Conservation (phyloP, 2,113 vertebrate species). For the Phoxinus phoxinus region DNA sequence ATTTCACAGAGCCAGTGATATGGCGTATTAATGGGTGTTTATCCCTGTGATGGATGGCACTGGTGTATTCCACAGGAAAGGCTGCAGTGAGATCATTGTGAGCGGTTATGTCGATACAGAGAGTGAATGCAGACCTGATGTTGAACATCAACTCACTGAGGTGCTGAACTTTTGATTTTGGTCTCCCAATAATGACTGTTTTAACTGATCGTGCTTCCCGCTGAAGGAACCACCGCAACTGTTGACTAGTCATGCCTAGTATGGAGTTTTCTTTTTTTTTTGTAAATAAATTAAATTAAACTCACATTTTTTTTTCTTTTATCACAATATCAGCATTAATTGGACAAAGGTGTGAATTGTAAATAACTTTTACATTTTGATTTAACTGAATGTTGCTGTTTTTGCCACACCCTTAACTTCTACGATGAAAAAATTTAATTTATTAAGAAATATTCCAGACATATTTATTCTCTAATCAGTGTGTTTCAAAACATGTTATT, state of each 20-base stretch:
- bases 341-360: neutral
- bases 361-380: neutral
- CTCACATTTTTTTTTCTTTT: neutral
- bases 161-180: conserved; percentile 3
- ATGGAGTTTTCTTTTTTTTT: neutral
- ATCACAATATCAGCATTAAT: neutral
- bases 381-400: neutral
- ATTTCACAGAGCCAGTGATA: conserved; percentile 43
- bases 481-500: conserved; percentile 16
- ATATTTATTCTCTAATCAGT: neutral
- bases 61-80: conserved; percentile 48
- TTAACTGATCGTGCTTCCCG: neutral
- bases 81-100: conserved; percentile 50
- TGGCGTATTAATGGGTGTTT: conserved; percentile 47
- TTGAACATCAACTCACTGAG: neutral
- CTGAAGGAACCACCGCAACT: neutral
- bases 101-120: conserved; percentile 23
- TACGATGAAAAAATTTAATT: neutral
- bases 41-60: conserved; percentile 50
- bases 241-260: neutral
- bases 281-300: neutral
- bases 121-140: conserved; percentile 28
- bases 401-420: neutral
- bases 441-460: conserved; percentile 16
- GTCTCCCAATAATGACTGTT: neutral